Conservation (phyloP, 2,797 vertebrate genomes). For the Crypturellus tataupa region DNA sequence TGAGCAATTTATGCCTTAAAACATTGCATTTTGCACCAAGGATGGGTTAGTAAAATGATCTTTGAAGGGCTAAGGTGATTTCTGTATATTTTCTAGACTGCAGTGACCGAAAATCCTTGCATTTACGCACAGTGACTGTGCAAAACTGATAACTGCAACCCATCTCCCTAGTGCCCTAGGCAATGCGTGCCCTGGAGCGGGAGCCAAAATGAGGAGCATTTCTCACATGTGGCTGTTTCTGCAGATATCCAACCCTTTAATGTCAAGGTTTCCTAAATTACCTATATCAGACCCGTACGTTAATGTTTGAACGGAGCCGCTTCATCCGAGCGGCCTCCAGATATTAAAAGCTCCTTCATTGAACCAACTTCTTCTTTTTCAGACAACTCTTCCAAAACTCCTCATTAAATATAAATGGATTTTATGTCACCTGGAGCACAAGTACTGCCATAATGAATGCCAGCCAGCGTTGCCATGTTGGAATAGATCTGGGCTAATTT, state of each 20-base stretch:
- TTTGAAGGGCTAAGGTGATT: neutral
- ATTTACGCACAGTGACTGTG: neutral
- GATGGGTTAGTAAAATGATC: neutral
- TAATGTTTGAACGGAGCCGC: neutral
- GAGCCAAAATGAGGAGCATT: neutral
- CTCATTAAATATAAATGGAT: neutral
- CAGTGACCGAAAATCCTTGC: neutral
- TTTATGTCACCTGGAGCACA: neutral
- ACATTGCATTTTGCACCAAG: neutral
- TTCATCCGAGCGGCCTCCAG: neutral
- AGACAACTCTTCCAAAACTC: neutral
- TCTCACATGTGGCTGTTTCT: neutral
- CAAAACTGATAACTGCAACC: neutral
- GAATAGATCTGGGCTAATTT: neutral
- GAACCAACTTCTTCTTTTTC: neutral
- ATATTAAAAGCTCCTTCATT: neutral
- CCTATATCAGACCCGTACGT: neutral
- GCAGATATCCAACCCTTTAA: neutral
- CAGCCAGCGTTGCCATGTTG: neutral
- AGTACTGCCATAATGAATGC: neutral
- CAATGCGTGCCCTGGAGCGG: neutral
- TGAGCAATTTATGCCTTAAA: neutral
- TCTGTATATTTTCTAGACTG: neutral
- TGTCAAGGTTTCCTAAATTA: neutral
- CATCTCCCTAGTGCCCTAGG: fast-evolving